Base-by-base conservation (phyloP, 2,113 vertebrate species). In the Rutilus rutilus region DNA sequence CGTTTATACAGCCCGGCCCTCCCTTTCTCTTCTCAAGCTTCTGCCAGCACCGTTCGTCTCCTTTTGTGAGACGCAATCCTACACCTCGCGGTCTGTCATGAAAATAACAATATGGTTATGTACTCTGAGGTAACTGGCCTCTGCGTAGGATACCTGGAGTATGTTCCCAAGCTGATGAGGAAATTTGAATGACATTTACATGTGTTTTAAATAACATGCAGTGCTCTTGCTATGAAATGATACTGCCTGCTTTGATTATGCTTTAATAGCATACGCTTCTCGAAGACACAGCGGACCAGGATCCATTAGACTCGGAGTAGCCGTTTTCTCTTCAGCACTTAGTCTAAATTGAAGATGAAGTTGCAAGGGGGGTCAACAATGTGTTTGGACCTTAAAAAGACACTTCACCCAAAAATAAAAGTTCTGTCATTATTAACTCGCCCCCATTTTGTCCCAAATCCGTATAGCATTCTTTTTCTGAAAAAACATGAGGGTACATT, bases 101-200 rank as follows among this genome's bases (percentile, higher is more conserved):
- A 69, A 84, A 82, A 82, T 85, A 85, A 60, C 60, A 73, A 60
- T 82, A 69, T 83, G 83, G 82, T 82, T 92, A 92, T 90, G 94
- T 96, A 71, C 93, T 96, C 3, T 85, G 95, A 96, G 95, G 95
- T 96, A 93, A 93, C 83, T 54, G 64, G 21, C 64, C 47, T 82
- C 69, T 1, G 5, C 65, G 21, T 23, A 71, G 86, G 89, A 88
- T 90, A 90, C 87, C 94, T 95, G 92, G 85, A 90, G 78, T 93
- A 89, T 81, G 80, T 94, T 90, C 89, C 25, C 80, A 88, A 85
- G 80, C 85, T 23, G 86, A 50, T n/a, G 75, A 86, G 85, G 90
- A 90, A 93, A 87, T 90, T 73, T 86, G 92, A 89, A 86, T 92
- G 93, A 93, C 93, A 78, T 87, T 90, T 83, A 92, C 93, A 93